Conservation (phyloP, 2,113 vertebrate species). For the Sciurus niger region DNA sequence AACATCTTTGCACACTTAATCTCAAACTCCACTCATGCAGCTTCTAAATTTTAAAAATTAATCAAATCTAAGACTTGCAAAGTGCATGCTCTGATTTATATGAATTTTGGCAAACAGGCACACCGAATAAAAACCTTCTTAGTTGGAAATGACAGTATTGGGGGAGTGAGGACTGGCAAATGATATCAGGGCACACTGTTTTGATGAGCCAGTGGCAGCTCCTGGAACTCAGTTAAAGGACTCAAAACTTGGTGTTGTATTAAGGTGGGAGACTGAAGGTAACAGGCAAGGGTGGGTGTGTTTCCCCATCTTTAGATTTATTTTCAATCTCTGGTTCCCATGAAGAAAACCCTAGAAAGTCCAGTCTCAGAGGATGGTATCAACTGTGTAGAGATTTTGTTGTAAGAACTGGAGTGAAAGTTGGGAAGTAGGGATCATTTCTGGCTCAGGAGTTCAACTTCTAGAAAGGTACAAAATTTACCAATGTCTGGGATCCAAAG, state of each 20-base stretch:
- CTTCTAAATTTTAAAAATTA: slow-evolving; percentile 81
- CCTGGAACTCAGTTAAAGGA: neutral
- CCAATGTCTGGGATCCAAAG: neutral
- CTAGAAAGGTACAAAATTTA: neutral
- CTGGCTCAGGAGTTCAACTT: neutral
- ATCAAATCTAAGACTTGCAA: slow-evolving; percentile 78
- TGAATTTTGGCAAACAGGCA: slow-evolving; percentile 77
- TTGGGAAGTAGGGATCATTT: neutral
- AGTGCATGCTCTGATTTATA: slow-evolving; percentile 80
- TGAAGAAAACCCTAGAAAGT: slow-evolving; percentile 2
- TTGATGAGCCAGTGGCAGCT: slow-evolving; percentile 41
- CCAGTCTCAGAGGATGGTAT: neutral
- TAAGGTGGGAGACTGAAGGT: neutral
- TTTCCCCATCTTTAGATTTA: slow-evolving; percentile 31
- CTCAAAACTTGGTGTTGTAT: neutral
- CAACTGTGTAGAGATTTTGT: neutral
- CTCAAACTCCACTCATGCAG: slow-evolving; percentile 78
- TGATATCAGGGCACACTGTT: neutral
- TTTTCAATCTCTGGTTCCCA: neutral
- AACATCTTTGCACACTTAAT: slow-evolving; percentile 84
- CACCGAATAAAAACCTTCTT: slow-evolving; percentile 51
- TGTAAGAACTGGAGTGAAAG: neutral
- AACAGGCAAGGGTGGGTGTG: neutral
- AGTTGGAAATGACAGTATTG: slow-evolving; percentile 68
- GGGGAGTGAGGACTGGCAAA: neutral